Conservation (phyloP, 2,888 invertebrate species). For the Apodemia mormo region DNA sequence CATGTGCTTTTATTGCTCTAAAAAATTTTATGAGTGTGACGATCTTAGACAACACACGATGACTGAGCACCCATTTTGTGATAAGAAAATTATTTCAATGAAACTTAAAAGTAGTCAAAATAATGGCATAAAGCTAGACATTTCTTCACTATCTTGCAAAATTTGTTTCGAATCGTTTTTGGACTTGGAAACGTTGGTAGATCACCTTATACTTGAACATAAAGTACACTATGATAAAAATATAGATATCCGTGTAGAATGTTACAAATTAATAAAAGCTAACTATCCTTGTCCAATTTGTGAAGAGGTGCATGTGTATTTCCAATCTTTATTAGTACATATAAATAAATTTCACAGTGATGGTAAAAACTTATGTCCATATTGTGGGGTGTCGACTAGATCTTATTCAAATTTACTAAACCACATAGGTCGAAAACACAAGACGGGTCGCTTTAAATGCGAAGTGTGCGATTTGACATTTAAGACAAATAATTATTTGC, state of each 20-base stretch:
- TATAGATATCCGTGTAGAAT: constrained; percentile 48
- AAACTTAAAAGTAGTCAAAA: constrained; percentile 56
- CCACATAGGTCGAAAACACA: constrained; percentile 54
- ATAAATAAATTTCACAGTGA: constrained; percentile 54
- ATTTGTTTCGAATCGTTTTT: constrained; percentile 49
- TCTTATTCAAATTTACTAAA: constrained; percentile 58
- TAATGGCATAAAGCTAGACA: constrained; percentile 63
- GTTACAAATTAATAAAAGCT: constrained; percentile 54
- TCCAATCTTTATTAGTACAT: constrained; percentile 56
- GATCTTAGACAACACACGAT: constrained; percentile 58
- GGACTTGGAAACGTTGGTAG: constrained; percentile 48
- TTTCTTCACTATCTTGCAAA: constrained; percentile 54
- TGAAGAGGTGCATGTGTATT: constrained; percentile 52
- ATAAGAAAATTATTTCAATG: constrained; percentile 57
- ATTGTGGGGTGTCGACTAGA: constrained; percentile 58
- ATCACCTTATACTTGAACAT: constrained; percentile 54
- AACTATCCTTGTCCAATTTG: constrained; percentile 60
- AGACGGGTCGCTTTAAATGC: constrained; percentile 50
- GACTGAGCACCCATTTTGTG: constrained; percentile 58
- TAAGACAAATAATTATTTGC: constrained; percentile 46
- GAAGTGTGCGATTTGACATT: constrained; percentile 49
- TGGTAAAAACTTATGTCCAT: constrained; percentile 59
- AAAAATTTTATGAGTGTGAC: constrained; percentile 58
- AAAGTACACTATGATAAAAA: constrained; percentile 48
- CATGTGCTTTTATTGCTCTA: constrained; percentile 66